Evolutionary conservation across 92 coral and sea anemone genomes (phyloP).

Genomic region (Plumapathes pennacea): DNA sequence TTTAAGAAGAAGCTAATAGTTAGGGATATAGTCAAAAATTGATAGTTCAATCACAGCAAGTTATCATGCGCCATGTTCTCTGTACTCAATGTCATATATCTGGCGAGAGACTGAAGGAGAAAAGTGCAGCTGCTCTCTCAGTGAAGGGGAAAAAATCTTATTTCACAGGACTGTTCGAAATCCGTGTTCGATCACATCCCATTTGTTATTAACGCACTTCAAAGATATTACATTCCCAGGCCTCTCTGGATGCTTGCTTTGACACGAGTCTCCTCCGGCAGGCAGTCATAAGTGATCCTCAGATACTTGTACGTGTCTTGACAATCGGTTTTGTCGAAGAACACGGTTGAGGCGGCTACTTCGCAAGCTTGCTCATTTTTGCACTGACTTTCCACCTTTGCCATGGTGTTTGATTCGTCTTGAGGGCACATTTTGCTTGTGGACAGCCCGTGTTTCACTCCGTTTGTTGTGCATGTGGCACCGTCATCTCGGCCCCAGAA

Average conservation of each 20-base stretch:
- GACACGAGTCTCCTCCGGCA: slow-evolving; percentile 89
- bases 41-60: too few species aligned
- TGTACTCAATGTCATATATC: too few species aligned
- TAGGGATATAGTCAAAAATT: too few species aligned
- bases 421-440: slow-evolving; percentile 79
- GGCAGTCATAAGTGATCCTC: slow-evolving; percentile 73
- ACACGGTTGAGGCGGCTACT: slow-evolving; percentile 74
- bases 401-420: slow-evolving; percentile 81
- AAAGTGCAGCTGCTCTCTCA: too few species aligned
- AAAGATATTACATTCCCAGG: too few species aligned
- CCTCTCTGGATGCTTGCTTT: slow-evolving; percentile 66
- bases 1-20: too few species aligned
- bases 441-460: slow-evolving; percentile 79
- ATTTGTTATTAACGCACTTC: too few species aligned
- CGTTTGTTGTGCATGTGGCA: slow-evolving; percentile 66
- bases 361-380: slow-evolving; percentile 86
- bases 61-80: too few species aligned
- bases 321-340: slow-evolving; percentile 91
- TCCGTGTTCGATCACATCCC: too few species aligned
- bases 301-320: slow-evolving; percentile 69
- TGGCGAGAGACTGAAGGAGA: too few species aligned
- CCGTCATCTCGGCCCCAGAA: slow-evolving; percentile 94
- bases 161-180: too few species aligned
- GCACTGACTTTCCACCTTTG: slow-evolving; percentile 78
- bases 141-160: too few species aligned